Evolutionary conservation across 2,113 vertebrate species (phyloP).

Genomic region (Chauna torquata): DNA sequence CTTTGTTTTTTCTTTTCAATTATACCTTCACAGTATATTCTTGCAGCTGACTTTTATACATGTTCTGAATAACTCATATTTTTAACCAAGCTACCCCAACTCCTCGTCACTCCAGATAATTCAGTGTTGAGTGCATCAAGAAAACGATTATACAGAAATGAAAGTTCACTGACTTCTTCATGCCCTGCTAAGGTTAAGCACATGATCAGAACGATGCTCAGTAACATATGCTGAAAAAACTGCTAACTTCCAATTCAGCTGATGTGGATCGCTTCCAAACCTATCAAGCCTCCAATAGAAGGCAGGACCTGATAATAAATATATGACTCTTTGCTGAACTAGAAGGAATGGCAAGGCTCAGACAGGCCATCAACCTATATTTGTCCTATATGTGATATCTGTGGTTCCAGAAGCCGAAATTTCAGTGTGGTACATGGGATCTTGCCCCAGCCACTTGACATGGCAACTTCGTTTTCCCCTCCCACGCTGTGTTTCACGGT

Average conservation of each 20-base stretch:
- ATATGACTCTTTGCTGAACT: background rate
- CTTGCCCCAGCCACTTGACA: background rate
- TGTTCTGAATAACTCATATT: background rate
- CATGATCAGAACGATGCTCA: background rate
- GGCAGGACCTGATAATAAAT: background rate
- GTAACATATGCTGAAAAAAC: background rate
- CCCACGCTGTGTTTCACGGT: accelerated
- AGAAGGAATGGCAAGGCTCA: background rate
- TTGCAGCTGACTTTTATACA: background rate
- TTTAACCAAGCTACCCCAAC: background rate
- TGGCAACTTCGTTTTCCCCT: background rate
- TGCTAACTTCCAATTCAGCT: background rate
- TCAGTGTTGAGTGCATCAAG: background rate
- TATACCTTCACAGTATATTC: background rate
- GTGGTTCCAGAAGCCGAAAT: background rate
- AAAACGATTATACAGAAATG: background rate
- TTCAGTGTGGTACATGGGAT: background rate
- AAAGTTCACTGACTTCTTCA: background rate
- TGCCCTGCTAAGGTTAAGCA: background rate
- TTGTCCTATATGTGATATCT: background rate
- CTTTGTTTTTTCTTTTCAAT: background rate
- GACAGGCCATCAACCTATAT: background rate
- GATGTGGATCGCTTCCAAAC: background rate
- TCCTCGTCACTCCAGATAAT: background rate
- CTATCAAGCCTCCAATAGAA: background rate